Base-by-base conservation (phyloP, 2,888 invertebrate genomes). In the Spodoptera exigua region DNA sequence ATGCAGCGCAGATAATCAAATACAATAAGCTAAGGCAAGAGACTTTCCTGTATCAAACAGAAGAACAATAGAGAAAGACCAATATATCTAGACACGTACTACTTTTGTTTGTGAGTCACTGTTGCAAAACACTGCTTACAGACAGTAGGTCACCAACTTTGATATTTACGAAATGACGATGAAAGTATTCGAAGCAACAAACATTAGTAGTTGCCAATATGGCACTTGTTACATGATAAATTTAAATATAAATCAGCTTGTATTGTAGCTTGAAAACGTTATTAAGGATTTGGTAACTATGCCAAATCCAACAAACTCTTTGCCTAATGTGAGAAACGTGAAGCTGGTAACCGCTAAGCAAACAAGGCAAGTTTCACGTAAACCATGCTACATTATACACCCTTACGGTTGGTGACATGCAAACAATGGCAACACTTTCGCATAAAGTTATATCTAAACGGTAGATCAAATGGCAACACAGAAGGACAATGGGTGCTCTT, bases 401-500 rank as follows among this genome's bases (percentile, higher is more conserved):
- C 16, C 1, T 7, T 13, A 45, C 16, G 35, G 43, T 45, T 27
- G 21, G 18, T 34, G 45, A 36, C 44, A 34, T 16, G 3, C 16
- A 45, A 36, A 72, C 62, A 67, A 67, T 73, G 27, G 53, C 39
- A 43, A 46, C 35, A 62, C 59, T 69, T 59, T 70, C 59, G 36
- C 47, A 47, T 32, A 55, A 11, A 44, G n/a, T 14, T n/a, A 39
- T 58, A 72, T 72, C 62, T 60, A 52, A 56, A 54, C 70, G 58
- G 54, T 48, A 59, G 43, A 74, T 74, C 69, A 45, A 47, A 51
- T 14, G 47, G 40, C 70, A 52, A 55, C 48, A 60, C 49, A 32
- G 45, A 46, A 51, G 65, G 61, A 77, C 70, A 74, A 70, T 74
- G 62, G 17, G 5, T 40, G 75, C 46, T 70, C 70, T 62, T 60